Conservation (phyloP, 2,797 vertebrate species). For the Anabacerthia variegaticeps region DNA sequence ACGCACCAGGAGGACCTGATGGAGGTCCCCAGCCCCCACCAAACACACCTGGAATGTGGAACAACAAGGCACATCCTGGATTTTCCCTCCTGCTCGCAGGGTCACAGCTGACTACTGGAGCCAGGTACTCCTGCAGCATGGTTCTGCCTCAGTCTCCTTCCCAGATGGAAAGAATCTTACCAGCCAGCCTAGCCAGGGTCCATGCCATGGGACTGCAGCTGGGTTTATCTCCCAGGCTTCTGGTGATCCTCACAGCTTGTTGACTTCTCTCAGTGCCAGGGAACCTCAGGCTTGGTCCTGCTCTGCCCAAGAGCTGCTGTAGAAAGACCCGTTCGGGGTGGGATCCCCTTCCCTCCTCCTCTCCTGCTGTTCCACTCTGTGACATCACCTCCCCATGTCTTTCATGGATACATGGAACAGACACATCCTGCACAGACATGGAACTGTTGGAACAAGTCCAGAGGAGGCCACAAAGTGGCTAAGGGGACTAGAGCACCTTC, state of each 20-base stretch:
- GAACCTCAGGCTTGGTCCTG: background rate
- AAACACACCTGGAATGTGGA: background rate
- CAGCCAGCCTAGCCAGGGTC: background rate
- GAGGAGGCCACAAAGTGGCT: background rate
- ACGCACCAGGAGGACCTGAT: background rate
- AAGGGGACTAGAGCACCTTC: background rate
- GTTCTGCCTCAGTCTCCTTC: background rate
- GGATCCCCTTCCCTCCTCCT: background rate
- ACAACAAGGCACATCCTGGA: background rate
- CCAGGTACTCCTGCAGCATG: background rate
- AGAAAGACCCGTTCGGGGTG: background rate
- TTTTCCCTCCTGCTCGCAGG: background rate
- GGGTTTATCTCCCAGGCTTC: background rate
- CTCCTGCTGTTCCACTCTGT: rapidly evolving
- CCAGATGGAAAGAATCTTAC: background rate
- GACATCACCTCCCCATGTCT: background rate
- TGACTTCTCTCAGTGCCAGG: background rate
- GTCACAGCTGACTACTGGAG: background rate
- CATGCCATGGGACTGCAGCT: rapidly evolving
- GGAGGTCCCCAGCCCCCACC: background rate
- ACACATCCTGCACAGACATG: background rate
- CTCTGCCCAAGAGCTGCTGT: background rate
- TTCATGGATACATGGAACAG: background rate
- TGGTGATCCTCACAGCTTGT: background rate
- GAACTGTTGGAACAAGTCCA: background rate